Conservation (phyloP, 2,888 invertebrate species). For the Luperina nickerlii region DNA sequence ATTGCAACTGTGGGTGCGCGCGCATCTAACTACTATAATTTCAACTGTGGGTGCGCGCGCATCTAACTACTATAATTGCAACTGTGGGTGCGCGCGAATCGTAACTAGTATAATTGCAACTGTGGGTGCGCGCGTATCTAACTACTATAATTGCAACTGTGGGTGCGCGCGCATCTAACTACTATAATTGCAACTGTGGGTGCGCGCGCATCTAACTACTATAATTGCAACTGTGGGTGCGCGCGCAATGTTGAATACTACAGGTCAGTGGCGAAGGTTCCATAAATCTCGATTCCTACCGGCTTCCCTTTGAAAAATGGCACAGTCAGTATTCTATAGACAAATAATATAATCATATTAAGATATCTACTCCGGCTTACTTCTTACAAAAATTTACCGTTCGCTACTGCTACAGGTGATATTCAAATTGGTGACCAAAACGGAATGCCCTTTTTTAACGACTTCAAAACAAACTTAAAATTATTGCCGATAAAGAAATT, state of each 20-base stretch:
- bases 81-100: no score
- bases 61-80: background rate
- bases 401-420: background rate
- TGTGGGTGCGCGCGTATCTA: background rate
- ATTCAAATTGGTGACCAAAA: background rate
- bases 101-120: background rate
- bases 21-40: background rate
- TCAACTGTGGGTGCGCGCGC: background rate
- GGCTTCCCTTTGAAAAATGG: no score
- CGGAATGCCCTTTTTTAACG: background rate
- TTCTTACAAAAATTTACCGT: no score
- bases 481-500: background rate
- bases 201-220: no score
- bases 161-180: no score
- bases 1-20: background rate
- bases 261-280: no score
- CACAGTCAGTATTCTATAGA: no score
- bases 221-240: background rate
- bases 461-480: background rate
- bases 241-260: background rate
- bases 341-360: no score
- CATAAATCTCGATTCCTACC: no score
- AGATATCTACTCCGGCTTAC: no score
- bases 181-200: background rate
- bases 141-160: background rate